Evolutionary conservation across 2,888 invertebrate genomes (phyloP).

Genomic region (Erannis defoliaria): DNA sequence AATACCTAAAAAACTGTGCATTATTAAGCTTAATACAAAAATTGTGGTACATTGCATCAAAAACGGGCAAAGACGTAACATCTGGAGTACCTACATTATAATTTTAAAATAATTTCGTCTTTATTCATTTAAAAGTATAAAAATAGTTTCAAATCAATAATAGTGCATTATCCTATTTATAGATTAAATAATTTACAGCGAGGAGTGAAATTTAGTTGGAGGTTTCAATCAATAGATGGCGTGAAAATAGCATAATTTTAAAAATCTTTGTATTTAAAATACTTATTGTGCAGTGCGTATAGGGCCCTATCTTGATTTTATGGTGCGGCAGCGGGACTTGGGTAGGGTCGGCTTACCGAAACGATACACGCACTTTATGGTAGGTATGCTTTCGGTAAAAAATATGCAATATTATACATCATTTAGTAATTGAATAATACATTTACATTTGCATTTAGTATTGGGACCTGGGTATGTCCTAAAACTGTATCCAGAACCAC

Average conservation of each 20-base stretch:
- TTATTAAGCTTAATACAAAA: slow-evolving; percentile 59
- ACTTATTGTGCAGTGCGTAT: no score
- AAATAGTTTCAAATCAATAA: neutral
- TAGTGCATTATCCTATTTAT: slow-evolving; percentile 1
- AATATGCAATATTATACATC: no score
- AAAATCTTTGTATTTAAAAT: neutral
- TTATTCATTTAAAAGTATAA: no score
- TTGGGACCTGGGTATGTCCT: no score
- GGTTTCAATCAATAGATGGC: neutral
- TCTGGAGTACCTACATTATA: slow-evolving; percentile 47
- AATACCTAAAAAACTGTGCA: slow-evolving; percentile 63
- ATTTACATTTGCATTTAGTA: no score
- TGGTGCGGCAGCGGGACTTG: no score
- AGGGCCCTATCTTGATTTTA: no score
- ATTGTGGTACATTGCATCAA: slow-evolving; percentile 59
- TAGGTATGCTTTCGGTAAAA: no score
- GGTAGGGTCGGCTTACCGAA: no score
- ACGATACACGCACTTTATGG: no score
- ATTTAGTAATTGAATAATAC: no score
- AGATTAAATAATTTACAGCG: neutral
- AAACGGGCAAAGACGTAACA: slow-evolving; percentile 54
- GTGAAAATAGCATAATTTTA: neutral
- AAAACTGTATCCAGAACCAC: no score
- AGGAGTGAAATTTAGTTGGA: neutral
- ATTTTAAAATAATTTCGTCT: neutral